Evolutionary conservation across 2,113 vertebrate species (phyloP).

Genomic region (Salminus brasiliensis): DNA sequence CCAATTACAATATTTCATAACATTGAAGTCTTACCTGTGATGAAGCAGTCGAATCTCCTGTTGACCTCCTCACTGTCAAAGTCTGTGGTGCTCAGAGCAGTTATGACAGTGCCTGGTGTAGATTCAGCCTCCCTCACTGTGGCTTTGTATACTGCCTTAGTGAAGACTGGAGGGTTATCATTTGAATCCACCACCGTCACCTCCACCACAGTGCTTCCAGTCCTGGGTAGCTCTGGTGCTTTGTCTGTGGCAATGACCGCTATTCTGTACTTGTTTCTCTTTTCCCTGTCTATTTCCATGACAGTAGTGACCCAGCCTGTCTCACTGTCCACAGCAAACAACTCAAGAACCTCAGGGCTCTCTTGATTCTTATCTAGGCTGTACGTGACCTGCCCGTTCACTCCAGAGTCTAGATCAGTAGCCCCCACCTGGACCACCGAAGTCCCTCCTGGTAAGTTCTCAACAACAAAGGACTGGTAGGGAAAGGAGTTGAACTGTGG

Average conservation of each 20-base stretch:
- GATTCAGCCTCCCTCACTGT: conserved; percentile 84
- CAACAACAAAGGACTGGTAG: conserved; percentile 80
- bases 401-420: conserved; percentile 78
- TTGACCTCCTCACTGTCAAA: conserved; percentile 80
- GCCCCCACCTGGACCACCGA: conserved; percentile 81
- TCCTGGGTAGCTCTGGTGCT: conserved; percentile 75
- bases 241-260: conserved; percentile 78
- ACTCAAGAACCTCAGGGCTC: conserved; percentile 67
- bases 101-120: conserved; percentile 76
- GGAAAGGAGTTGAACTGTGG: conserved; percentile 81
- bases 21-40: conserved; percentile 76
- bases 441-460: conserved; percentile 79
- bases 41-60: conserved; percentile 78
- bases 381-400: conserved; percentile 80
- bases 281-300: conserved; percentile 80
- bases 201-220: conserved; percentile 73
- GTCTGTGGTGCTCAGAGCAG: conserved; percentile 80
- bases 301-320: conserved; percentile 85
- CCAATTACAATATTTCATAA: background rate
- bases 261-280: conserved; percentile 71
- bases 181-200: conserved; percentile 83
- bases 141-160: conserved; percentile 83
- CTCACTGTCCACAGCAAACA: conserved; percentile 79
- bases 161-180: conserved; percentile 82
- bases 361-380: conserved; percentile 77